Evolutionary conservation across 2,797 vertebrate species (phyloP).

Genomic region (Paramormyrops hopkinsi): DNA sequence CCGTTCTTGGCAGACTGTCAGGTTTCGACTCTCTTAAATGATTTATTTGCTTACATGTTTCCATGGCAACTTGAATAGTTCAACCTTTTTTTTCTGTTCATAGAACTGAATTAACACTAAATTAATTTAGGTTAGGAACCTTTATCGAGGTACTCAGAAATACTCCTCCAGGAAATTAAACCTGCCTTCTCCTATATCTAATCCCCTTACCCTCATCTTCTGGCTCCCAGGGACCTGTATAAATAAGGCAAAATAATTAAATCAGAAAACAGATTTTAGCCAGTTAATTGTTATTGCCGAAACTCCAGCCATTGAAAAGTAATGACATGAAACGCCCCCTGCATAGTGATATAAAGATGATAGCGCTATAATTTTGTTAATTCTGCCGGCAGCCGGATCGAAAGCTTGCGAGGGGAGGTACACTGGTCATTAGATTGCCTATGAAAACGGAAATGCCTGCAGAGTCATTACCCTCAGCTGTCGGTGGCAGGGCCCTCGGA

Average conservation of each 20-base stretch:
- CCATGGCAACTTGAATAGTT: neutral
- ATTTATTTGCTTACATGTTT: neutral
- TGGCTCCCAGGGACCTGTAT: neutral
- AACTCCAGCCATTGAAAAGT: neutral
- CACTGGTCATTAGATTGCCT: neutral
- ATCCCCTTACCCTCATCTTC: neutral
- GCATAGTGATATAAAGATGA: neutral
- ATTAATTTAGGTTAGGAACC: neutral
- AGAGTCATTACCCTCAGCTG: neutral
- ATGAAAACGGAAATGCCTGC: neutral
- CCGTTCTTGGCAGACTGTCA: neutral
- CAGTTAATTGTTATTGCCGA: neutral
- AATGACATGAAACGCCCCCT: neutral
- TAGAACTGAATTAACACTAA: neutral
- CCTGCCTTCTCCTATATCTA: neutral
- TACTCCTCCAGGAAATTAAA: neutral
- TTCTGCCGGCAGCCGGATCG: neutral
- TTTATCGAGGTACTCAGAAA: neutral
- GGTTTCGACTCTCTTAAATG: neutral
- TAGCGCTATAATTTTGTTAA: neutral
- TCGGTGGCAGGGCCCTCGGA: neutral
- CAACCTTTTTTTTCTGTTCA: neutral
- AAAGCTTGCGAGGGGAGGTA: neutral
- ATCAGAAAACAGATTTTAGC: slow-evolving; percentile 3
- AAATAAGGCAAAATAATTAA: slow-evolving; percentile 6